Evolutionary conservation across 2,113 vertebrate species (phyloP).

Genomic region (Thermophis baileyi): DNA sequence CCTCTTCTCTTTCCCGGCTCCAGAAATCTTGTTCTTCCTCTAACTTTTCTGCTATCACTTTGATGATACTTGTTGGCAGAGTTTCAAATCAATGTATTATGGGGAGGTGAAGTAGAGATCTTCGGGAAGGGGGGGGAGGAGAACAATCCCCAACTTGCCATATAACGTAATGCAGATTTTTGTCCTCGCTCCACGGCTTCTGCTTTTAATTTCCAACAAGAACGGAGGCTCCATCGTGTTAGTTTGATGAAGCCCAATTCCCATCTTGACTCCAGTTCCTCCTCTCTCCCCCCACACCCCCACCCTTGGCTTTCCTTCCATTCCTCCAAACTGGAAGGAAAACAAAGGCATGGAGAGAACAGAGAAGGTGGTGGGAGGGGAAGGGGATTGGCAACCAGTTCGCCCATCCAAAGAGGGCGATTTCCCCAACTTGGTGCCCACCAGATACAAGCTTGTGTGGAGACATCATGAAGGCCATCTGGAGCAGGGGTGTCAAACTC

Average conservation of each 20-base stretch:
- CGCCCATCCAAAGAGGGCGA: neutral
- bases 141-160: constrained; percentile 66
- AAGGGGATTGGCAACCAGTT: neutral
- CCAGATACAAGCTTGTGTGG: neutral
- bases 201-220: constrained; percentile 82
- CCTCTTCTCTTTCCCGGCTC: neutral
- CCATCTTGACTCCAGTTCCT: constrained; percentile 37
- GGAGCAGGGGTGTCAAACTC: neutral
- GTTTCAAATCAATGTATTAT: constrained; percentile 78
- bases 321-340: constrained; percentile 57
- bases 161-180: constrained; percentile 93
- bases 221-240: constrained; percentile 64
- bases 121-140: neutral
- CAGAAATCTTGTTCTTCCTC: constrained; percentile 49
- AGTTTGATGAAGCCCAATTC: constrained; percentile 68
- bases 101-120: neutral
- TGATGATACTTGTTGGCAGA: constrained; percentile 83
- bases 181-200: constrained; percentile 82
- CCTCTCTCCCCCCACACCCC: constrained; percentile 40
- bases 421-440: neutral
- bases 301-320: neutral
- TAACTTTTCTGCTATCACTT: constrained; percentile 68
- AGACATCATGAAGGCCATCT: neutral
- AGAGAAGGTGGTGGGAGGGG: neutral
- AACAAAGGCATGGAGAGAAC: neutral